Evolutionary conservation across 64 coral and sea anemone genomes (phyloP), one percentile per base, ranked within the genome.

Genomic region (Astreopora myriophthalma): DNA sequence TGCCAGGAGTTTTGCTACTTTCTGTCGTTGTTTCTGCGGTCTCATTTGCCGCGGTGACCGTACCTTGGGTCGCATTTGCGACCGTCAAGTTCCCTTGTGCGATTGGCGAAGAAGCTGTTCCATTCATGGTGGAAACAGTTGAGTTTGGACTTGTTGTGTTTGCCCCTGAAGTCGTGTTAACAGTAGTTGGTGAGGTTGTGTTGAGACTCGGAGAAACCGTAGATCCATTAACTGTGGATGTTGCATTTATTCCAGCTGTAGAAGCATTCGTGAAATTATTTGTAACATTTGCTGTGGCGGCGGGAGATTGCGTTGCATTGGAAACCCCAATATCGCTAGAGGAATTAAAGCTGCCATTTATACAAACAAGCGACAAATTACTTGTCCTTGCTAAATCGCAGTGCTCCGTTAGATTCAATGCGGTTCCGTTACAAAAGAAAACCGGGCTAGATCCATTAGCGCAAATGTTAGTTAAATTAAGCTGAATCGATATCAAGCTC

Each of bases 401-500:
- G 48, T 68, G 48, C 51, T 86, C 30, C 7, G 90, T 92, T 13
- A 92, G 38, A 69, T 92, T 92, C 33, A 92, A 74, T 17, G 40
- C 22, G 1, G 69, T 92, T 10, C 90, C 90, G 48, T 92, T 92
- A 20, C 90, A 92, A 0, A 34, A 8, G 17, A 68, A 8, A 2
- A 66, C 25, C 23, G 17, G 19, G 55, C 28, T 55, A 11, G 90
- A 66, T 29, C 24, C 14, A 33, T 92, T 92, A 14, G 12, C 29
- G 84, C 90, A 92, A 42, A 92, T 3, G n/a, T 44, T 26, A 13
- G 90, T 92, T 69, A 86, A 86, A 86, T 92, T 86, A 8, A 92
- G 7, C 3, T 30, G 10, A 5, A 71, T 33, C 49, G 14, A 40
- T 67, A 63, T 84, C 34, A 25, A 34, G 74, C 79, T 89, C n/a